Evolutionary conservation across 2,113 vertebrate species (phyloP).

Genomic region (Chiloscyllium plagiosum): DNA sequence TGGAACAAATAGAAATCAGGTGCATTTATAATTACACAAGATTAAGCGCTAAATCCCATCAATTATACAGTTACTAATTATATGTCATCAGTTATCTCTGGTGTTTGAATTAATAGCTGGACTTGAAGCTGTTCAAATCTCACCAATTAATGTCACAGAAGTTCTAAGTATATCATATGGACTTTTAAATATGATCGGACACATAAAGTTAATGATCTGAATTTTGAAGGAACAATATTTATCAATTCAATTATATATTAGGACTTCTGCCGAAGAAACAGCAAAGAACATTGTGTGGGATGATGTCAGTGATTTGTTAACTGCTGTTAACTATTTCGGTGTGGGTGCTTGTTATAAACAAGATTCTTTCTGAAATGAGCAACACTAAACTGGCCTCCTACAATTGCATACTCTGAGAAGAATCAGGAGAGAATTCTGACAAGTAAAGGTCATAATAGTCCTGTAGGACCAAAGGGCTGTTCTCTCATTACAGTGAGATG

Average conservation of each 20-base stretch:
- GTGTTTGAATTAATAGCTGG: conserved; percentile 39
- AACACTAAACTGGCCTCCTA: not conserved
- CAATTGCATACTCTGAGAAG: not conserved
- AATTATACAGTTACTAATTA: conserved; percentile 48
- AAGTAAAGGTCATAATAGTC: too few species aligned
- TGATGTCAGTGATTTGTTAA: not conserved
- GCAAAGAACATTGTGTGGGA: not conserved
- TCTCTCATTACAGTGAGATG: too few species aligned
- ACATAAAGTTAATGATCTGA: not conserved
- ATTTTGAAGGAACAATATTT: conserved; percentile 8
- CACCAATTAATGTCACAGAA: conserved; percentile 33
- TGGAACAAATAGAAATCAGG: conserved; percentile 3
- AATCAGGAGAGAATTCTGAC: not conserved
- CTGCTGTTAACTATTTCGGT: not conserved
- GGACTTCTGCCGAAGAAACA: not conserved
- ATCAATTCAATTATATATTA: too few species aligned
- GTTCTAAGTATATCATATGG: conserved; percentile 36
- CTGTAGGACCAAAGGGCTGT: too few species aligned
- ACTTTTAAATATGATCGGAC: conserved; percentile 19
- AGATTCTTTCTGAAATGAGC: not conserved
- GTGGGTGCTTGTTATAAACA: too few species aligned
- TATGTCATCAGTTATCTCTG: conserved; percentile 31
- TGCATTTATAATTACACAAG: conserved; percentile 38
- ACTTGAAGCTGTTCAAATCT: conserved; percentile 34
- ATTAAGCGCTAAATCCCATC: conserved; percentile 42